Evolutionary conservation across 1,140 invertebrate species (phyloP).

Genomic region (Drosophila guanche): DNA sequence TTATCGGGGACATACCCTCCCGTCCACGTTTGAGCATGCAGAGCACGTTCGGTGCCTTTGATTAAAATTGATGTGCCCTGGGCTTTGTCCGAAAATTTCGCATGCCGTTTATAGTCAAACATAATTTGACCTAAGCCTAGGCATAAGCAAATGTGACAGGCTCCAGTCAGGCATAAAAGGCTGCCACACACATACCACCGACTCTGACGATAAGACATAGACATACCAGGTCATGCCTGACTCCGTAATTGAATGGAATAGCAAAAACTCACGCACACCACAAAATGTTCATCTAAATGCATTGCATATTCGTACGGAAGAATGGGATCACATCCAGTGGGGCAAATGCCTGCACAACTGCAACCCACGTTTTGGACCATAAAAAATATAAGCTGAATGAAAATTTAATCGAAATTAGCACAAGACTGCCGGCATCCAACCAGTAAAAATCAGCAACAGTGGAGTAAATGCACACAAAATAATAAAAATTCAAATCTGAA

Average conservation of each 20-base stretch:
- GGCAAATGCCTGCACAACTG: conserved; percentile 3
- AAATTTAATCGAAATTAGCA: conserved; percentile 75
- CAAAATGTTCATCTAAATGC: conserved; percentile 72
- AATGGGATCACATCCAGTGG: neutral
- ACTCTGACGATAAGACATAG: conserved; percentile 1
- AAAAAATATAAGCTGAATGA: conserved; percentile 60
- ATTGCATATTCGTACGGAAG: conserved; percentile 26
- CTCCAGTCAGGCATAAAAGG: conserved; percentile 57
- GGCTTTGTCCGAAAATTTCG: conserved; percentile 76
- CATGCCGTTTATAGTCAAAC: conserved; percentile 73
- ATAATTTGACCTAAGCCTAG: conserved; percentile 76
- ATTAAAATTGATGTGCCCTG: conserved; percentile 76
- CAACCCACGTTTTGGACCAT: conserved; percentile 41
- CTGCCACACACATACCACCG: conserved; percentile 8
- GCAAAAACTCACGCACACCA: conserved; percentile 56
- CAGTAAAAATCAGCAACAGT: conserved; percentile 12
- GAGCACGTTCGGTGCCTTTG: conserved; percentile 68
- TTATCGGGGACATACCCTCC: conserved; percentile 2
- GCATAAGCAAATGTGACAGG: conserved; percentile 70
- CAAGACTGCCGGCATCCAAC: conserved; percentile 29
- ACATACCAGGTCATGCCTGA: conserved; percentile 50
- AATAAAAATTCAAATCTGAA: neutral
- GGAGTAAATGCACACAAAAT: neutral
- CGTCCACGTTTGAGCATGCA: conserved; percentile 51
- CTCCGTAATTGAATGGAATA: conserved; percentile 74